Conservation (phyloP, 2,113 vertebrate species). For the Rousettus leschenaultii region DNA sequence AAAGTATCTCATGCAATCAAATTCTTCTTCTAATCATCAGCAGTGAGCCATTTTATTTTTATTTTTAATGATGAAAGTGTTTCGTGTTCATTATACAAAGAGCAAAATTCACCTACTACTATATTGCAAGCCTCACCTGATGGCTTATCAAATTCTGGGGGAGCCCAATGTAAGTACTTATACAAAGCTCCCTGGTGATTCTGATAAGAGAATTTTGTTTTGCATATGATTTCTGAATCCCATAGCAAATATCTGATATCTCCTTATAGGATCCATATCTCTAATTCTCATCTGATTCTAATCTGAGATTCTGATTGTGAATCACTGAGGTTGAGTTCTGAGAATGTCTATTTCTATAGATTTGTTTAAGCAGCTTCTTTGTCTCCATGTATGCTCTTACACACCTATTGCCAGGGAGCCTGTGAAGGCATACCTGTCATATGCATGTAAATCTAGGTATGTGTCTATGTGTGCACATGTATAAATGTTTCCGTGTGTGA, state of each 20-base stretch:
- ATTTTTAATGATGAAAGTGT: conserved; percentile 22
- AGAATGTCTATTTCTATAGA: conserved; percentile 6
- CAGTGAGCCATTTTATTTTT: background rate
- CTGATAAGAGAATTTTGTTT: background rate
- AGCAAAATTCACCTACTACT: background rate
- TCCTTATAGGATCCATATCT: background rate
- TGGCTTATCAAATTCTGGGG: background rate
- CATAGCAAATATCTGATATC: background rate
- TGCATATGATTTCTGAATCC: background rate
- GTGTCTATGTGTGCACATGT: fast-evolving
- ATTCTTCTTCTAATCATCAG: background rate
- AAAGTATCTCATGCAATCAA: background rate
- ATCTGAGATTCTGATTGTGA: background rate
- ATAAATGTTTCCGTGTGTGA: background rate
- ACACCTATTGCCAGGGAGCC: background rate
- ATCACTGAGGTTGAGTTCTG: background rate
- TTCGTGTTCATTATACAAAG: background rate
- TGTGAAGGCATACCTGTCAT: background rate
- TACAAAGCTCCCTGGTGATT: background rate
- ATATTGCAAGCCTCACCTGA: background rate
- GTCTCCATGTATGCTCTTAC: background rate
- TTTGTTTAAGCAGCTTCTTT: background rate
- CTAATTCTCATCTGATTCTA: background rate
- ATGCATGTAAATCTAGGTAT: background rate
- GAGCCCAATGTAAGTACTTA: background rate